Evolutionary conservation across 2,113 vertebrate species (phyloP).

Genomic region (Garra rufa): DNA sequence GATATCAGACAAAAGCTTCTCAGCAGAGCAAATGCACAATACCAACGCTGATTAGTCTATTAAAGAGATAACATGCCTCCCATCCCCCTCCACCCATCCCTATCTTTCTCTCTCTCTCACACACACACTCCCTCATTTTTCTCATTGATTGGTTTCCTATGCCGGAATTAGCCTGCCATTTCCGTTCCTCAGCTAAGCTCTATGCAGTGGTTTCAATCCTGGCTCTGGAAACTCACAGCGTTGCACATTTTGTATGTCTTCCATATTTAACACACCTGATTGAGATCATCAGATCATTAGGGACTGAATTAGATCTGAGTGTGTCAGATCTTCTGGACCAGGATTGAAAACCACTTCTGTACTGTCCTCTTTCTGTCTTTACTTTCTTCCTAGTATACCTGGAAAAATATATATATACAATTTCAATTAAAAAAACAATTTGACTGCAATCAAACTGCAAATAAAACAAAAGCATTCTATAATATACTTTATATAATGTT

Average conservation of each 20-base stretch:
- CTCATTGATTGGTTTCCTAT: slow-evolving; percentile 51
- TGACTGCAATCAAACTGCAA: no score
- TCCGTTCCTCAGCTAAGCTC: slow-evolving; percentile 32
- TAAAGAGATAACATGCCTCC: slow-evolving; percentile 40
- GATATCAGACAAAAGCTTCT: slow-evolving; percentile 48
- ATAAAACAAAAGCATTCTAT: no score
- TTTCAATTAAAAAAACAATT: no score
- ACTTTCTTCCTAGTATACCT: not conserved
- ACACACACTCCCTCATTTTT: slow-evolving; percentile 33
- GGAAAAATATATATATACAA: no score
- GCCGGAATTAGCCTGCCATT: slow-evolving; percentile 48
- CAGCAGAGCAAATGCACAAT: slow-evolving; percentile 36
- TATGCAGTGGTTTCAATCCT: slow-evolving; percentile 13
- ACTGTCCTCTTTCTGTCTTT: not conserved
- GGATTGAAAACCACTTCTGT: not conserved
- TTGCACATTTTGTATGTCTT: slow-evolving; percentile 18
- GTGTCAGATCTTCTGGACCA: not conserved
- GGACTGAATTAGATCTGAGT: not conserved
- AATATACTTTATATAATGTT: no score
- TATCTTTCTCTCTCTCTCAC: slow-evolving; percentile 30
- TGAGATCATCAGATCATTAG: not conserved
- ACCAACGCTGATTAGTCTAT: slow-evolving; percentile 44
- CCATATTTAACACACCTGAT: slow-evolving; percentile 5
- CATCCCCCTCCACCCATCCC: slow-evolving; percentile 29
- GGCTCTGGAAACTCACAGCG: not conserved